Evolutionary conservation across 1,140 invertebrate species (phyloP), one percentile per base, ranked within the genome.

Genomic region (Nasonia giraulti): DNA sequence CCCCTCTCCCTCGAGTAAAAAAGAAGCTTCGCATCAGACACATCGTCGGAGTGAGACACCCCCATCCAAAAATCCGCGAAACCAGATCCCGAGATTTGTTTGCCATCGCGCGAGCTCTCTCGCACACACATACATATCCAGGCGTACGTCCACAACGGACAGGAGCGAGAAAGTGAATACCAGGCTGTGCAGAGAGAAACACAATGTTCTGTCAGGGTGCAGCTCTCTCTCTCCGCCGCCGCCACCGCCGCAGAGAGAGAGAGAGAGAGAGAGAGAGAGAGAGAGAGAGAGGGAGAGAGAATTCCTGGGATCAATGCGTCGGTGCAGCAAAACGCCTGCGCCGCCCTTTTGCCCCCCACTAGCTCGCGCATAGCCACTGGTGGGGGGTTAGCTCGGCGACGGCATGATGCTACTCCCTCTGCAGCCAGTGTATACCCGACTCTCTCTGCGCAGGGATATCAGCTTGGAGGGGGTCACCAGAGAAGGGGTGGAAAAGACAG

Each of bases 281-380:
- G 68, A 27, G 66, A 17, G 11, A 50, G 66, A 27, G 68, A 71
- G 68, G 31, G 68, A 31, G 68, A 27, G 68, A 31, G 90, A 91
- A 91, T 92, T 91, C 91, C 90, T 88, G 90, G 90, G 91, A 92
- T 92, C 91, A 91, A 92, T 92, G 91, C 91, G 91, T 91, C 86
- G 91, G 89, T 91, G 91, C 91, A 89, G 88, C 89, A 91, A 91
- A 92, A 92, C 91, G 91, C 91, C 90, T 91, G 91, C 91, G 91
- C 91, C 85, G 87, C 88, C 89, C 89, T 84, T 80, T 66, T 1
- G 27, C 11, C 68, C 20, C 68, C 73, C 80, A 40, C 78, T 14
- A 40, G 0, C 73, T 31, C 27, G 12, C 7, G 10, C 20, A 7
- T 31, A 23, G 20, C 23, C 31, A 31, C 31, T 7, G 33, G 33